These are phyloP conservation scores for Paralichthys olivaceus DNA, from an alignment of 2,113 vertebrate genomes.

Conservation along the genomic window DNA sequence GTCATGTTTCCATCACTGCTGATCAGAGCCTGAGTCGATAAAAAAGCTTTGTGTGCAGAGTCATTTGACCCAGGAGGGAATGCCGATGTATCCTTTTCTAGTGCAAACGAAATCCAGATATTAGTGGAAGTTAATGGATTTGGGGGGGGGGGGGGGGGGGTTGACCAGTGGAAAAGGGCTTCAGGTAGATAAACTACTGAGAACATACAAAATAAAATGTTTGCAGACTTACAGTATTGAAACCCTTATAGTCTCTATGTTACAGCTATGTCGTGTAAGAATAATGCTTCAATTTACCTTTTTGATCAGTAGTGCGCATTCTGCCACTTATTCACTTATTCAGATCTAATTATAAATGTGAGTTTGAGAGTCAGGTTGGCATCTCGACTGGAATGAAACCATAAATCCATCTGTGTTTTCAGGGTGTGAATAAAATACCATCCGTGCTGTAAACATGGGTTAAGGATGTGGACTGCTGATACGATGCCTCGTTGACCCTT, in stretches of 20 bases:
- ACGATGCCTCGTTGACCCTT: slow-evolving; percentile 62
- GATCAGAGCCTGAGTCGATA: too few relatives aligned
- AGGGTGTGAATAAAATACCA: slow-evolving; percentile 46
- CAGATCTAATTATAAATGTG: slow-evolving; percentile 43
- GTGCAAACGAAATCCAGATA: too few relatives aligned
- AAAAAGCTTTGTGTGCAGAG: too few relatives aligned
- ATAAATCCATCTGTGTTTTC: slow-evolving; percentile 55
- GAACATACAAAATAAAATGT: neutral
- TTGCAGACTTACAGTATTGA: neutral
- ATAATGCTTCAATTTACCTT: slow-evolving; percentile 26
- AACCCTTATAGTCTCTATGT: neutral
- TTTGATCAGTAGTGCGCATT: slow-evolving; percentile 40
- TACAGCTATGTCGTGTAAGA: neutral
- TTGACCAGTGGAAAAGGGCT: too few relatives aligned
- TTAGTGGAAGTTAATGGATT: too few relatives aligned
- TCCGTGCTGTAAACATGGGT: slow-evolving; percentile 51
- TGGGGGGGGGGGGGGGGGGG: too few relatives aligned
- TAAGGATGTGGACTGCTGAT: slow-evolving; percentile 52
- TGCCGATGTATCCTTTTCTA: too few relatives aligned
- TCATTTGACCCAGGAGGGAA: too few relatives aligned
- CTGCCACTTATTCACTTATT: too few relatives aligned
- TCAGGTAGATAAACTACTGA: too few relatives aligned
- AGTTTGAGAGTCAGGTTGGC: slow-evolving; percentile 36
- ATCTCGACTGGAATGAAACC: slow-evolving; percentile 51
- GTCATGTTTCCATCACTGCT: too few relatives aligned